Evolutionary conservation across 2,888 invertebrate genomes (phyloP), one percentile per base, ranked within the genome.

Genomic region (Himalopsyche tibetana): DNA sequence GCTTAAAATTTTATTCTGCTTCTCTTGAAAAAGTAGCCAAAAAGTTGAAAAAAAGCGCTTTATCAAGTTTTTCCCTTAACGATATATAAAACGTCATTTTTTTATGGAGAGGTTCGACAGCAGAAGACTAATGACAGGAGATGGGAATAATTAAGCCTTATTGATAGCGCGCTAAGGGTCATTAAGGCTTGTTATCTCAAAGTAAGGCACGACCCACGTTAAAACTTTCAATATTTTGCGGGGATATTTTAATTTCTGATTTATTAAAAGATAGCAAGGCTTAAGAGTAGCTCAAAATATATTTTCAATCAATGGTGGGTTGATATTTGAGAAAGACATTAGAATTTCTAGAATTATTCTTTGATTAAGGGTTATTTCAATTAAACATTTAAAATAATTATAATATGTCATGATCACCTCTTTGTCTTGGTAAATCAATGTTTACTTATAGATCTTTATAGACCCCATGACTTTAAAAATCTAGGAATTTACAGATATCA

Each of bases 71-170:
- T 45, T 15, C 8, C 63, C n/a, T 28, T 63, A 19, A 63, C 63
- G 63, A 63, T 63, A 11, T 63, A 63, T 63, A 63, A 63, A 63
- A 63, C 63, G 63, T 63, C 63, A 63, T 19, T 63, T 63, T 51
- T 51, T 63, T 63, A 63, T 56, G 9, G 19, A 28, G 28, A 63
- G 28, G 11, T 63, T 63, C 63, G 63, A 63, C 63, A 28, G 63
- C 63, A 63, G 15, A 63, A 63, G 63, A 63, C 63, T 63, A 63
- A 63, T 63, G 63, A 63, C 63, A 63, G 63, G 63, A 19, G 63
- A 63, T 28, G 63, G 63, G 63, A 63, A 63, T 63, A 63, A 63
- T 63, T 63, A 63, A 63, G 63, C 63, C 63, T 63, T 63, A 63
- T 63, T 63, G 63, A 63, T 63, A 63, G 63, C 63, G 11, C 63